Conservation (phyloP, 2,113 vertebrate species). For the Hylia prasina region DNA sequence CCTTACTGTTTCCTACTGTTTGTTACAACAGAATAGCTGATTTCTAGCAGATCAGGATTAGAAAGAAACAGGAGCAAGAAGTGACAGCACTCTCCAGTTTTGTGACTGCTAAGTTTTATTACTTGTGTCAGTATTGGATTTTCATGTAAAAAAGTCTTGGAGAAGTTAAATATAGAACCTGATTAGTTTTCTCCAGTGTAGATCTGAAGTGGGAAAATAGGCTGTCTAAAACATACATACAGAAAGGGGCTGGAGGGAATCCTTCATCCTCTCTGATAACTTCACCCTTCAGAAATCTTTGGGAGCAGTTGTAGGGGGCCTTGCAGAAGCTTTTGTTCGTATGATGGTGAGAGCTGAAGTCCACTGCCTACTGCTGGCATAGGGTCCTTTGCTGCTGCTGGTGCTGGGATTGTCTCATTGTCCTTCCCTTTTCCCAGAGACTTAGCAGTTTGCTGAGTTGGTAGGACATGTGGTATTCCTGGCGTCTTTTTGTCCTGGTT, state of each 20-base stretch:
- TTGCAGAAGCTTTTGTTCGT: background rate
- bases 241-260: background rate
- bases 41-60: background rate
- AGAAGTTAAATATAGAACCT: background rate
- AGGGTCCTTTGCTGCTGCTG: background rate
- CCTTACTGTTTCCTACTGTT: background rate
- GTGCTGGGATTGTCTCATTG: background rate
- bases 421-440: background rate
- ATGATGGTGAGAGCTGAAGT: background rate
- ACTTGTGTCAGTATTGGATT: background rate
- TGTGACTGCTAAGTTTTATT: background rate
- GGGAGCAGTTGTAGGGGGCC: background rate
- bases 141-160: background rate
- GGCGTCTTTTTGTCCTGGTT: background rate
- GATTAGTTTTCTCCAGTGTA: background rate
- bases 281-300: background rate
- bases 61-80: background rate
- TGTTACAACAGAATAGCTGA: background rate
- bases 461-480: background rate
- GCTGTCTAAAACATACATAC: background rate
- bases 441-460: background rate
- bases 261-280: background rate
- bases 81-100: background rate
- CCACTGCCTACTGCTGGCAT: background rate
- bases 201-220: background rate